Evolutionary conservation across 2,797 vertebrate species (phyloP).

Genomic region (Brachyrhaphis roseni): DNA sequence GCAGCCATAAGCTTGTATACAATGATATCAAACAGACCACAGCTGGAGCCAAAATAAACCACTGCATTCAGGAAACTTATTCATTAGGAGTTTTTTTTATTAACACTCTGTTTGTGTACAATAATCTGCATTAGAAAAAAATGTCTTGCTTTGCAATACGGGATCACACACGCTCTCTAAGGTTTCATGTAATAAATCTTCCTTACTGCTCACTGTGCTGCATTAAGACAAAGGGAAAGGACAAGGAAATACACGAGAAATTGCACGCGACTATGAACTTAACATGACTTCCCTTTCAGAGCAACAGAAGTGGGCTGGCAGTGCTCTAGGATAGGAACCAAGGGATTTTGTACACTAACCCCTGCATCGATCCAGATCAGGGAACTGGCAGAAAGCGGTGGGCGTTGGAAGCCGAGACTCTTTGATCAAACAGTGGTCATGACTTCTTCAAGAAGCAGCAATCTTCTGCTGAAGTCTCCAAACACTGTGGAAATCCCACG

Average conservation of each 20-base stretch:
- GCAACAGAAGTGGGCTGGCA: conserved; percentile 53
- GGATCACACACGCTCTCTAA: conserved; percentile 9
- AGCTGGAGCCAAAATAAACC: conserved; percentile 56
- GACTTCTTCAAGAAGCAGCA: conserved; percentile 74
- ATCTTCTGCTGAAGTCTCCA: conserved; percentile 73
- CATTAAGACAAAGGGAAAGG: conserved; percentile 22
- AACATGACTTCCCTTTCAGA: conserved; percentile 70
- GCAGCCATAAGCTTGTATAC: conserved; percentile 53
- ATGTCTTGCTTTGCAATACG: conserved; percentile 25
- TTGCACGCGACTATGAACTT: conserved; percentile 66
- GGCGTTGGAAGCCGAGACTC: conserved; percentile 70
- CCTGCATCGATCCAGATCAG: conserved; percentile 77
- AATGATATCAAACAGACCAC: conserved; percentile 59
- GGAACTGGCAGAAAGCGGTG: conserved; percentile 72
- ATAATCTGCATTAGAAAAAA: conserved; percentile 40
- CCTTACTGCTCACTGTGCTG: neutral
- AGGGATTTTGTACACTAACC: conserved; percentile 76
- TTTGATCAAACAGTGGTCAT: conserved; percentile 81
- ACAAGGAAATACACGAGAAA: conserved; percentile 41
- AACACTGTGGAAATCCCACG: conserved; percentile 67
- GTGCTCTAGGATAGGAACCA: conserved; percentile 67
- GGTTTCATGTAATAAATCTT: conserved; percentile 13
- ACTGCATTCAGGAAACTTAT: conserved; percentile 52
- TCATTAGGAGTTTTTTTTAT: conserved; percentile 43
- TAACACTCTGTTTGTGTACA: conserved; percentile 33